Base-by-base conservation (phyloP, 1,140 invertebrate genomes). In the Drosophila navojoa region DNA sequence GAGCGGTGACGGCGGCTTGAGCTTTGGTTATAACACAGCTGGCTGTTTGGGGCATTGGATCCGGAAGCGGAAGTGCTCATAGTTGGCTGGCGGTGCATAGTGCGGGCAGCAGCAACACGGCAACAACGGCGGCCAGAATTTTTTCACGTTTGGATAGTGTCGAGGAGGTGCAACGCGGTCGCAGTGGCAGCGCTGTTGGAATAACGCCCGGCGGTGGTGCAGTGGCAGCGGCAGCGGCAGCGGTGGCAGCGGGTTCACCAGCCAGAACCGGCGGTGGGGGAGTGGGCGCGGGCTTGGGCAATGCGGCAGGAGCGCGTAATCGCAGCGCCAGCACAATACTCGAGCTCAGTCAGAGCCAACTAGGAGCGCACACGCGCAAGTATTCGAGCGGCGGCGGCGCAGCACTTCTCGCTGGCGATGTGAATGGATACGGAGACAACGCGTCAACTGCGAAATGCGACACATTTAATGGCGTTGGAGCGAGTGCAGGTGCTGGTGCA, bases 51-150 rank as follows among this genome's bases (percentile, higher is more conserved):
- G 57, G 42, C 57, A 47, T 47, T 59, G 57, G 44, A 45, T 47
- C 22, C 44, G 45, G 49, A 70, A 60, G 57, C 68, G 52, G 53
- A 67, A 64, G 40, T 53, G 42, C 25, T 59, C 42, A 45, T 45
- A 52, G 73, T 59, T 68, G 81, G 69, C 45, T 71, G 57, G 55
- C 50, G 32, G 62, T 35, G 50, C 45, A 61, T 35, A 29, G 42
- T 64, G 54, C 68, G 50, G 76, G 64, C 76, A 67, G 67, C 53
- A 90, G 67, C 53, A 90, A 70, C 71, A 91, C 90, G 90, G 90
- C 90, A 84, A 91, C 90, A 85, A 91, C 90, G 86, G 90, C 90
- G 90, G 90, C 90, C 75, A 81, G 90, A 90, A 87, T 91, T 76
- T 91, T 90, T 71, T 91, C 90, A 58, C 90, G 90, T 85, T 91